Evolutionary conservation across 2,797 vertebrate species (phyloP).

Genomic region (Pipistrellus nathusii): DNA sequence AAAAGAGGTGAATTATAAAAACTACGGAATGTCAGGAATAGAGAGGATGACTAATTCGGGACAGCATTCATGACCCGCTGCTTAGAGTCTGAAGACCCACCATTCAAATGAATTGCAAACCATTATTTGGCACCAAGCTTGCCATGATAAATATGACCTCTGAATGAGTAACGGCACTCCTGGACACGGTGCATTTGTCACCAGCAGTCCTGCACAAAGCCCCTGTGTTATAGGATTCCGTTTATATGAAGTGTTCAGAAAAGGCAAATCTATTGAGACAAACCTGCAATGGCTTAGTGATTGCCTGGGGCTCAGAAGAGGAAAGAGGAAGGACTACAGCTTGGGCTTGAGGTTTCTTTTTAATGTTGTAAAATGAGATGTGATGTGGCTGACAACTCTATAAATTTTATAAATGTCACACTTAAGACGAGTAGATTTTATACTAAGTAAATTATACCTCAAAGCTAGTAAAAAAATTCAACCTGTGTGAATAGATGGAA

Average conservation of each 20-base stretch:
- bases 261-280: neutral
- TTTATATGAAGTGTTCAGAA: neutral
- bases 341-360: neutral
- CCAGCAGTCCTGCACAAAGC: neutral
- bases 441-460: constrained; percentile 44
- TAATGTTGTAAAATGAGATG: neutral
- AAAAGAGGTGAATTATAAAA: neutral
- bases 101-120: neutral
- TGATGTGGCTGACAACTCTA: constrained; percentile 3
- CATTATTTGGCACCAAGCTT: neutral
- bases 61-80: too few species aligned
- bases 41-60: neutral
- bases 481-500: constrained; percentile 1
- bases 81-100: neutral
- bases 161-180: neutral
- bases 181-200: neutral
- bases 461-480: neutral
- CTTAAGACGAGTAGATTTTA: constrained; percentile 16
- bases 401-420: constrained; percentile 27
- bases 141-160: neutral
- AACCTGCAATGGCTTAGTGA: neutral
- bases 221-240: neutral
- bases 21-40: neutral
- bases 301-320: neutral
- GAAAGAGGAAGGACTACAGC: neutral